Evolutionary conservation across 2,797 vertebrate genomes (phyloP), one percentile per base, ranked within the genome.

Genomic region (Hybognathus amarus): DNA sequence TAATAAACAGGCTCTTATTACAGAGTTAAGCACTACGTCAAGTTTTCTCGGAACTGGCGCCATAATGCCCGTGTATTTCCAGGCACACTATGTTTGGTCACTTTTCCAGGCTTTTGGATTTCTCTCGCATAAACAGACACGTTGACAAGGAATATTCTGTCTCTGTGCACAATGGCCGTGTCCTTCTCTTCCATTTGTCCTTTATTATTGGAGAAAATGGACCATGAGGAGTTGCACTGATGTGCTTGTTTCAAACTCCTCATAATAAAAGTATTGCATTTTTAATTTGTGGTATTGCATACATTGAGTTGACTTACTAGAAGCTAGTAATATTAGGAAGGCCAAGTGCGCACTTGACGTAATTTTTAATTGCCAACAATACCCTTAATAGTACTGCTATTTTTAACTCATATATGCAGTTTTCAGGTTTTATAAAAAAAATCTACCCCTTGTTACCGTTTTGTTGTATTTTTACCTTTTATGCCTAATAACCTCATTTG

Each of bases 221-320:
- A 52, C 6, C 69, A 27, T 20, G 22, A 22, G 36, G 18, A 54
- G 70, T 12, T 52, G 17, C 18, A 36, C 47, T 52, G 47, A 13
- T 33, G 27, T 33, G 27, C 5, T 33, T 73, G 9, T 50, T 50
- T 50, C 59, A 6, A 30, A 33, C 70, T 52, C 70, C n/a, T n/a
- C 24, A 71, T 52, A 52, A 73, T 33, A 52, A 27, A 52, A 52
- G 70, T 52, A 52, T 13, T 52, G 70, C 70, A 52, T 36, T 54
- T 54, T 33, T 52, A 22, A n/a, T n/a, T 5, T 1, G 24, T 74
- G 9, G 30, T 9, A 22, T 74, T 12, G 1, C 47, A 54, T 27
- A 33, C 24, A 50, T 33, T 0, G 1, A 70, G 24, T 50, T 71
- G 30, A 52, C 30, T 33, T 22, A 12, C 18, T 52, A 52, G 18